Evolutionary conservation across 2,113 vertebrate genomes (phyloP), one percentile per base, ranked within the genome.

Genomic region (Thymallus thymallus): DNA sequence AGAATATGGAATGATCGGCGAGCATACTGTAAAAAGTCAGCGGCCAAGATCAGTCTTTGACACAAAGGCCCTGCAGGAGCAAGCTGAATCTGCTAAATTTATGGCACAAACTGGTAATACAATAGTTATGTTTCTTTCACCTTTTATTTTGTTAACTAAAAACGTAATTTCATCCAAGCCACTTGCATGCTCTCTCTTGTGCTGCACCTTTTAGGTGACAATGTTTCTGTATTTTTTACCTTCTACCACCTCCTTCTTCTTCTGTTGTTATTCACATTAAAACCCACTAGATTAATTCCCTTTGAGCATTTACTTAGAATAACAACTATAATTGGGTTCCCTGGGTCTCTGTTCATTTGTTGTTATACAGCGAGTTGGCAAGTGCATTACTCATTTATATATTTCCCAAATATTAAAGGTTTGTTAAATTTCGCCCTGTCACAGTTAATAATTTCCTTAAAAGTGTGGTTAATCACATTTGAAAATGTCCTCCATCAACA

Each of bases 31-130:
- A 96, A 99, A 99, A 99, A 99, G 97, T 97, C 98, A 99, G 96
- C 98, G 98, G 94, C 97, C 98, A 95, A 96, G 98, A 97, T 99
- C 98, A 98, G 98, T 99, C 97, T 97, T 98, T 98, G 98, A 99
- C 92, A 97, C 97, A 99, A 98, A 96, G 96, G 95, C 96, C 95
- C 97, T 94, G 95, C 96, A 99, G 98, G 98, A 99, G 92, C 97
- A 96, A 97, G 97, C 96, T 96, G 98, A 99, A 93, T 96, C 97
- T 97, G 96, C 97, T 98, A 99, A 97, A 98, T 99, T 99, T 99
- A 99, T 99, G 98, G 97, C 98, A 98, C 98, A 99, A 98, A 99
- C 98, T 98, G 98, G 98, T 99, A 99, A 99, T 98, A 96, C 92
- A 94, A 95, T 97, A 99, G 97, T 97, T 98, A 95, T 96, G 91